Evolutionary conservation across 2,113 vertebrate genomes (phyloP).

Genomic region (Uria lomvia): DNA sequence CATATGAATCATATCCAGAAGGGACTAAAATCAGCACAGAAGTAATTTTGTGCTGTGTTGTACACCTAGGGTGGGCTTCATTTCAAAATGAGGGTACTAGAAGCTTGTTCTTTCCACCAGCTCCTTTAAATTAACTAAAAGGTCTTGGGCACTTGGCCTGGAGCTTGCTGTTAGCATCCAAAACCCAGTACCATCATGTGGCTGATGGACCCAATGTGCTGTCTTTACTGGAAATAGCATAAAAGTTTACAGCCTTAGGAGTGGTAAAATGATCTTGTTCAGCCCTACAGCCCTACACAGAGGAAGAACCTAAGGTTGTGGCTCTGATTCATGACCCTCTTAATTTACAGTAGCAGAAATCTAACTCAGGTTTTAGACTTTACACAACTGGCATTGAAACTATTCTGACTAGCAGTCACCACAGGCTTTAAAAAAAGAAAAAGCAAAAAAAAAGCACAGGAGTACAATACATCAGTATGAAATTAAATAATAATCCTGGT

Average conservation of each 20-base stretch:
- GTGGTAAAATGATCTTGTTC: background rate
- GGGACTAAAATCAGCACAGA: background rate
- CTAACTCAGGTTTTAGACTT: background rate
- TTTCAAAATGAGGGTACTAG: background rate
- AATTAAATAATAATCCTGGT: background rate
- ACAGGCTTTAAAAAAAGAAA: background rate
- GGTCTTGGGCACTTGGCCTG: background rate
- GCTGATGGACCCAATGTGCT: background rate
- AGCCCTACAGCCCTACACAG: background rate
- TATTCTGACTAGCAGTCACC: background rate
- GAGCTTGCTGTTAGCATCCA: background rate
- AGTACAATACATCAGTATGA: background rate
- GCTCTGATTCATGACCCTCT: background rate
- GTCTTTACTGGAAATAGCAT: background rate
- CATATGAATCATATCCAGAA: background rate
- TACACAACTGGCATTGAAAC: background rate
- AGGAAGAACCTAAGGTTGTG: background rate
- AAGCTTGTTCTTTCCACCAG: background rate
- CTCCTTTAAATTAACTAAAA: background rate
- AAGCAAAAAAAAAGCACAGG: background rate
- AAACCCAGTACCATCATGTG: background rate
- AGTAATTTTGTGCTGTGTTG: background rate
- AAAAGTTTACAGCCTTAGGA: background rate
- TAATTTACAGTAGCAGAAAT: background rate
- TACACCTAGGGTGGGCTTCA: background rate